Percentiles rank a stretch among this genome's conserved stretches.
Conservation (phyloP, 2,113 vertebrate species). For the Grammatotria lemairii region DNA sequence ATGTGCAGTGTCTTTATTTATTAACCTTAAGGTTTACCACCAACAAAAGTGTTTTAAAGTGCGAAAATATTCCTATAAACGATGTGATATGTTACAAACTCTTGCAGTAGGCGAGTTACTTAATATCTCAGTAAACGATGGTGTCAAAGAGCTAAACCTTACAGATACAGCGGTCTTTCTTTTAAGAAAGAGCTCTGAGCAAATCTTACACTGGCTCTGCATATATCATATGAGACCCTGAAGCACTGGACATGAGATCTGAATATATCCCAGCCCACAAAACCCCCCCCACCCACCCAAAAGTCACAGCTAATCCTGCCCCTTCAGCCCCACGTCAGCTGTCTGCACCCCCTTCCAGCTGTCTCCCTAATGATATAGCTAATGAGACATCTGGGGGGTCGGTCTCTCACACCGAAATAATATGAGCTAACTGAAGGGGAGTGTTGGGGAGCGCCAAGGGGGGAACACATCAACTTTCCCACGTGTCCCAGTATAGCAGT, state of each 20-base stretch:
- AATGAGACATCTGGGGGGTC: conserved; percentile 73
- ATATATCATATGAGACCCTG: neutral
- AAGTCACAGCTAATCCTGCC: conserved; percentile 47
- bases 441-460: neutral
- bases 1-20: neutral
- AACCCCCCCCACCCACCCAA: neutral
- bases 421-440: conserved; percentile 18
- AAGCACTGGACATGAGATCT: conserved; percentile 4
- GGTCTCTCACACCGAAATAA: conserved; percentile 21
- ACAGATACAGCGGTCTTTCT: neutral
- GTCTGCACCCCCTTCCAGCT: conserved; percentile 67
- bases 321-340: conserved; percentile 55
- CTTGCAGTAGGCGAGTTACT: neutral
- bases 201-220: neutral
- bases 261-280: neutral
- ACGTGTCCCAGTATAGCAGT: conserved; percentile 35
- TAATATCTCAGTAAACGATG: neutral
- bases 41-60: neutral
- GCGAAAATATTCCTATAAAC: neutral
- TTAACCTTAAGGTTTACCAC: neutral
- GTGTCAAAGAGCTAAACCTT: neutral
- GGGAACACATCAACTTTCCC: conserved; percentile 40
- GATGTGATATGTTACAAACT: neutral
- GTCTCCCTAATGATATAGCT: conserved; percentile 75
- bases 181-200: neutral